Base-by-base conservation (phyloP, 2,888 invertebrate genomes). In the Dusona sp. region DNA sequence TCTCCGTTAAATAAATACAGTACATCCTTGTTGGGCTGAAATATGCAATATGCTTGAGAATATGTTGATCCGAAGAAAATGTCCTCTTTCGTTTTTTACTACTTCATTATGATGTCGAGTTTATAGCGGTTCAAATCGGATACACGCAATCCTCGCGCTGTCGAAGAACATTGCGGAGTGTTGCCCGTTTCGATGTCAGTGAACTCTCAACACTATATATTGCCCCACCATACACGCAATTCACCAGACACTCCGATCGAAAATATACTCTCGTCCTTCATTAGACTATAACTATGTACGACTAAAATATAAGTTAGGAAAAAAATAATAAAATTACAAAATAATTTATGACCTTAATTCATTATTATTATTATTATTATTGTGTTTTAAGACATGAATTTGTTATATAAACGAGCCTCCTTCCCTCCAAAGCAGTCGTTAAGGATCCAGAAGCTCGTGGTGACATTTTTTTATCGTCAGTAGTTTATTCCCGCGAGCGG, bases 191-290 rank as follows among this genome's bases (percentile, higher is more conserved):
- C 45, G 61, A 70, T 75, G 79, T 84, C 84, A 80, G 42, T 72
- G 84, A 84, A 84, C 84, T 75, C 79, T 29, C 57, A 36, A 65
- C 65, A 75, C 70, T 67, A 36, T 45, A 67, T 42, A 45, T 57
- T 33, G 11, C 57, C 57, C 57, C 51, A 22, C 25, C 61, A 19
- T 45, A 38, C 33, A 64, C 75, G 75, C 70, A 57, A 65, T 78
- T 72, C 48, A 45, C 72, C 65, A 54, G 80, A 72, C 36, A 25
- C 72, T 64, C 22, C 7, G 75, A 61, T 75, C 68, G 57, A 57
- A 33, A 22, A 70, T 79, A 70, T 79, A 64, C 38, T 64, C 38
- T 72, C 38, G 25, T 16, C 57, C 25, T 29, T 61, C 57, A 61
- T 29, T 29, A 57, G 9, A n/a, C 11, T 19, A 70, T 81, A 57